phyloP scores from a whole-genome alignment of 2,113 vertebrate genomes.

The Chionis minor region DNA sequence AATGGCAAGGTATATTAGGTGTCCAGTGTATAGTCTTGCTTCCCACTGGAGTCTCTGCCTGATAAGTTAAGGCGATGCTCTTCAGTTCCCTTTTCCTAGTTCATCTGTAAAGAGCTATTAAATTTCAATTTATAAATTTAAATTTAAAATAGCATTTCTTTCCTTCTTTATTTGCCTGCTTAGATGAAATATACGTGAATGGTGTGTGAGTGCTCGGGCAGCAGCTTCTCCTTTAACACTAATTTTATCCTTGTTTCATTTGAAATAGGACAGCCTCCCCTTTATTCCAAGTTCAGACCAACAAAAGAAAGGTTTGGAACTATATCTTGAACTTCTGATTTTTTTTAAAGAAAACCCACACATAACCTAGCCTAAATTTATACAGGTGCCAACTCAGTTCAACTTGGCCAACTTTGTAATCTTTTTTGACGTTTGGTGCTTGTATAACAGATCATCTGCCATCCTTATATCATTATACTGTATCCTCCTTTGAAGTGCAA shows the following conservation, averaged over 20 bases:
- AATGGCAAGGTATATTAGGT: neutral
- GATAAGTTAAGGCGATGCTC: neutral
- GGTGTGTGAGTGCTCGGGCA: no score
- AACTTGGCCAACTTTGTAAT: neutral
- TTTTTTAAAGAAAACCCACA: neutral
- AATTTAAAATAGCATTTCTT: neutral
- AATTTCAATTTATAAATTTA: no score
- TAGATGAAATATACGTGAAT: neutral
- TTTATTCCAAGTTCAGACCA: neutral
- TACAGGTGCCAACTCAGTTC: constrained; percentile 29
- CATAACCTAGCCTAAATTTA: neutral
- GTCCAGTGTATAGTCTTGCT: neutral
- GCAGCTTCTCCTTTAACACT: neutral
- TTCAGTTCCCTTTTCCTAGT: neutral
- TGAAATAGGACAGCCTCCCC: neutral
- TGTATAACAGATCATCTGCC: constrained; percentile 34
- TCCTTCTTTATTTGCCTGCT: neutral
- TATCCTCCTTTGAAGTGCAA: constrained; percentile 51
- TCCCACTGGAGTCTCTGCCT: neutral
- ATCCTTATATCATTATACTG: neutral
- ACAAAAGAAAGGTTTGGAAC: neutral
- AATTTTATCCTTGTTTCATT: neutral
- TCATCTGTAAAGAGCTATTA: neutral
- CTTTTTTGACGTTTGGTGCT: neutral
- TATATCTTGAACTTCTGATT: neutral